Conservation (phyloP, 2,888 invertebrate genomes). For the Diplazon laetatorius region DNA sequence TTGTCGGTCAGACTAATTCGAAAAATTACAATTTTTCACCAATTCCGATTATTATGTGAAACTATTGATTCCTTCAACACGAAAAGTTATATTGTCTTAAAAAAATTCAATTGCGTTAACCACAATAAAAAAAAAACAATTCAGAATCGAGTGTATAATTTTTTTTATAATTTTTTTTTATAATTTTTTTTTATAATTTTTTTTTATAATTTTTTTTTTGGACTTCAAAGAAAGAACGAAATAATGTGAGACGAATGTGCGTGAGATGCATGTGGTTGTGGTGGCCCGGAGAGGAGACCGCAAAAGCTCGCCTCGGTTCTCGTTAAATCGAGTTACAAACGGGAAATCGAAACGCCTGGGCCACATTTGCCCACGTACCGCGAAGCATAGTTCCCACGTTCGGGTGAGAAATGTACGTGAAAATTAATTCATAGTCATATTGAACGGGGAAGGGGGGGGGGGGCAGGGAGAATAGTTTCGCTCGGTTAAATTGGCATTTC, state of each 20-base stretch:
- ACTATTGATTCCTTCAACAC: too few relatives aligned
- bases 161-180: too few relatives aligned
- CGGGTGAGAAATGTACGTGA: conserved; percentile 23
- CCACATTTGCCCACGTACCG: conserved; percentile 14
- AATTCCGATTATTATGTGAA: too few relatives aligned
- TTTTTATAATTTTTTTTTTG: too few relatives aligned
- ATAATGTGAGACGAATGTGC: conserved; percentile 13
- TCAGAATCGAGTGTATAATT: too few relatives aligned
- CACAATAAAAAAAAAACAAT: too few relatives aligned
- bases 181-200: too few relatives aligned
- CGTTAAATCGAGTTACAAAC: conserved; percentile 62
- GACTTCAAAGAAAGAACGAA: not conserved
- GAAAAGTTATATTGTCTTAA: too few relatives aligned
- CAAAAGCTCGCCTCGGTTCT: conserved; percentile 34
- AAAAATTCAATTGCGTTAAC: too few relatives aligned
- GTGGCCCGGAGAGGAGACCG: not conserved
- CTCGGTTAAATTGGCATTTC: conserved; percentile 13
- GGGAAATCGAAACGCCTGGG: conserved; percentile 54
- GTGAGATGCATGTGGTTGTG: not conserved
- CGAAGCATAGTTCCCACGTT: conserved; percentile 10
- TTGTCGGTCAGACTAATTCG: too few relatives aligned
- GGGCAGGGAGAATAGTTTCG: conserved; percentile 41
- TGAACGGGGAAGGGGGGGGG: too few relatives aligned
- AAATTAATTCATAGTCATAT: conserved; percentile 35
- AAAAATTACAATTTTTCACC: too few relatives aligned